Percentiles rank a stretch among this genome's conserved stretches.
These are phyloP conservation scores for Zoanthus gigantus DNA, from an alignment of 92 coral and sea anemone species.

Conservation along the genomic window DNA sequence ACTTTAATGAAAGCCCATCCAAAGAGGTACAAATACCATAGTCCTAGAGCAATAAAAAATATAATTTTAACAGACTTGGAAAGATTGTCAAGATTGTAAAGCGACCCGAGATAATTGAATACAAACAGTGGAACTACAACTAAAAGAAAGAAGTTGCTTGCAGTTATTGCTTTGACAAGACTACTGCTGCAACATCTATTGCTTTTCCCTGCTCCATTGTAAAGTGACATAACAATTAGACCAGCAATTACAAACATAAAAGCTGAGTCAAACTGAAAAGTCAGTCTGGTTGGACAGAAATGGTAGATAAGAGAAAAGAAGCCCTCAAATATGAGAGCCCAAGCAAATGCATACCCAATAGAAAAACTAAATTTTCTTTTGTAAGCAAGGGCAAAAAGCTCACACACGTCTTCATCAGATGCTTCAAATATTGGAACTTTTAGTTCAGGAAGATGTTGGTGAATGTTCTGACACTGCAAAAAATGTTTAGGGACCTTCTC, in stretches of 20 bases:
- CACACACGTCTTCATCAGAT: conserved; percentile 22
- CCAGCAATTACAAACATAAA: conserved; percentile 97
- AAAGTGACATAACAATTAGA: conserved; percentile 82
- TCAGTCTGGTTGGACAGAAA: conserved; percentile 84
- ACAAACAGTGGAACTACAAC: conserved; percentile 81
- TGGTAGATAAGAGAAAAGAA: conserved; percentile 89
- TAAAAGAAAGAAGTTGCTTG: conserved; percentile 76
- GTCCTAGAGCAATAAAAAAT: conserved; percentile 58
- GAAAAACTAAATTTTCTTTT: conserved; percentile 79
- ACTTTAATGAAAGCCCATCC: conserved; percentile 79
- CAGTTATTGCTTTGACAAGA: conserved; percentile 68
- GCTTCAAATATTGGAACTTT: conserved; percentile 66
- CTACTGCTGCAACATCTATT: conserved; percentile 55
- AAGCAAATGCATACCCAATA: conserved; percentile 91
- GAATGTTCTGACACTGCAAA: conserved; percentile 66
- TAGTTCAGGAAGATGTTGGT: conserved; percentile 70
- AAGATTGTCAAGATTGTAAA: conserved; percentile 37
- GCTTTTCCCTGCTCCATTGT: conserved; percentile 71
- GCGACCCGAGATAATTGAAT: conserved; percentile 89
- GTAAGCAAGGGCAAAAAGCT: conserved; percentile 71
- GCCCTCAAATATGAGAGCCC: conserved; percentile 93
- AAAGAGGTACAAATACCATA: conserved; percentile 72
- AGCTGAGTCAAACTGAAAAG: conserved; percentile 96
- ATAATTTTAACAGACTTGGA: conserved; percentile 29
- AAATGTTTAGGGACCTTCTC: conserved; percentile 72